A percentile compares a stretch with the other conserved stretches of the same genome.
These are phyloP conservation scores for Ambastaia sidthimunki DNA, from an alignment of 2,797 vertebrate genomes.

Conservation along the genomic window DNA sequence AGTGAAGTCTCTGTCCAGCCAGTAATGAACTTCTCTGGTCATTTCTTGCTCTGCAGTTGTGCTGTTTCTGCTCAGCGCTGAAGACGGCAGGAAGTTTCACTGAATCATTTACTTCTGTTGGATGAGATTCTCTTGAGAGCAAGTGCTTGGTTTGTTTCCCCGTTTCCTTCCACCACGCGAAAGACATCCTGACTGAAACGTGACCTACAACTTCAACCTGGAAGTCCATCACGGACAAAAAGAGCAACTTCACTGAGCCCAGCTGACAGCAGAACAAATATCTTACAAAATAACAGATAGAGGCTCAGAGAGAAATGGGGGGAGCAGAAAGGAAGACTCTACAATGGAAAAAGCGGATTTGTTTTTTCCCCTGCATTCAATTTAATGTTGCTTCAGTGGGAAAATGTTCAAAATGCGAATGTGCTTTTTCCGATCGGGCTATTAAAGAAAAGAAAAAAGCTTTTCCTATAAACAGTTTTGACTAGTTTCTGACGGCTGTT, in stretches of 20 bases:
- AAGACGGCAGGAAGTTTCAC: slow-evolving; percentile 64
- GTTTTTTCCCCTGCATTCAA: slow-evolving; percentile 68
- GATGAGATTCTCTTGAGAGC: slow-evolving; percentile 73
- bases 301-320: slow-evolving; percentile 68
- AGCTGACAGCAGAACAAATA: slow-evolving; percentile 72
- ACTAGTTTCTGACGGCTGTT: slow-evolving; percentile 56
- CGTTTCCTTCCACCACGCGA: slow-evolving; percentile 65
- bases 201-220: slow-evolving; percentile 72
- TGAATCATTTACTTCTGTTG: slow-evolving; percentile 66
- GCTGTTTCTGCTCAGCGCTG: slow-evolving; percentile 69
- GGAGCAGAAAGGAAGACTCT: slow-evolving; percentile 51
- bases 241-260: slow-evolving; percentile 69
- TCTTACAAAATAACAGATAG: slow-evolving; percentile 72
- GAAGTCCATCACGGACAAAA: slow-evolving; percentile 62
- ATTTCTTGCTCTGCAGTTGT: slow-evolving; percentile 52
- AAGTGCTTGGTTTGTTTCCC: slow-evolving; percentile 79
- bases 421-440: slow-evolving; percentile 44
- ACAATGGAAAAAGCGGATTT: slow-evolving; percentile 71
- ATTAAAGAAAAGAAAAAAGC: slow-evolving; percentile 29
- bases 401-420: slow-evolving; percentile 49
- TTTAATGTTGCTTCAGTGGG: slow-evolving; percentile 55
- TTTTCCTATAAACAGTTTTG: slow-evolving; percentile 8
- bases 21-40: slow-evolving; percentile 68
- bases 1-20: slow-evolving; percentile 73
- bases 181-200: slow-evolving; percentile 56